phyloP scores from a whole-genome alignment of 1,140 invertebrate species.

The Heliconius hewitsoni region DNA sequence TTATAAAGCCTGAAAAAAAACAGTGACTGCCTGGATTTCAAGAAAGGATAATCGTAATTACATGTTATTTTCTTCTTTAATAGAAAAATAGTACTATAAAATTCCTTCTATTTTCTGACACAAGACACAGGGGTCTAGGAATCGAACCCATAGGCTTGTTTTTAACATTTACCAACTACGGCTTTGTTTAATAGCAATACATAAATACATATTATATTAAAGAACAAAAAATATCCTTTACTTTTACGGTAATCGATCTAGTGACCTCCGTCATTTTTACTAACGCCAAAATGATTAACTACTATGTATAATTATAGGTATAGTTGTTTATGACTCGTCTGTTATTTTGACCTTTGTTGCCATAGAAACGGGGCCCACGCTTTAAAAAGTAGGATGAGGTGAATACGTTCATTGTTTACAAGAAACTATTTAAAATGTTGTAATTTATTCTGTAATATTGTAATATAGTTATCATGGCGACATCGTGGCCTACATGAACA shows the following conservation, averaged over 20 bases:
- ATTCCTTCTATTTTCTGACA: too few species aligned
- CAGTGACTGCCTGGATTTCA: too few species aligned
- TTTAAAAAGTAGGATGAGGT: background rate
- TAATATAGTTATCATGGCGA: background rate
- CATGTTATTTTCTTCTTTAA: too few species aligned
- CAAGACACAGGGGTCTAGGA: too few species aligned
- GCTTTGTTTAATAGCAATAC: too few species aligned
- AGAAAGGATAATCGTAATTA: too few species aligned
- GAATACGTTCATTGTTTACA: constrained; percentile 4
- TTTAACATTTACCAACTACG: too few species aligned
- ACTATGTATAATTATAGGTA: background rate
- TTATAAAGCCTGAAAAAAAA: too few species aligned
- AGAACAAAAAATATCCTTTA: background rate
- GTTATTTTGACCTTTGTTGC: constrained; percentile 4
- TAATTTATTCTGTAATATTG: background rate
- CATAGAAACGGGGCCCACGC: background rate
- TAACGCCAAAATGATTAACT: background rate
- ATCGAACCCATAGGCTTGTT: too few species aligned
- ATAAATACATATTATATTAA: background rate
- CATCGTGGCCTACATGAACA: too few species aligned
- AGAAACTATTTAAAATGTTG: background rate
- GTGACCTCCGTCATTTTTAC: background rate
- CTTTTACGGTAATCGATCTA: background rate
- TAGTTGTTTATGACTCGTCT: background rate
- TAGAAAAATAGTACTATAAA: too few species aligned